Evolutionary conservation across 2,113 vertebrate species (phyloP), one percentile per base, ranked within the genome.

Genomic region (Piprites chloris): DNA sequence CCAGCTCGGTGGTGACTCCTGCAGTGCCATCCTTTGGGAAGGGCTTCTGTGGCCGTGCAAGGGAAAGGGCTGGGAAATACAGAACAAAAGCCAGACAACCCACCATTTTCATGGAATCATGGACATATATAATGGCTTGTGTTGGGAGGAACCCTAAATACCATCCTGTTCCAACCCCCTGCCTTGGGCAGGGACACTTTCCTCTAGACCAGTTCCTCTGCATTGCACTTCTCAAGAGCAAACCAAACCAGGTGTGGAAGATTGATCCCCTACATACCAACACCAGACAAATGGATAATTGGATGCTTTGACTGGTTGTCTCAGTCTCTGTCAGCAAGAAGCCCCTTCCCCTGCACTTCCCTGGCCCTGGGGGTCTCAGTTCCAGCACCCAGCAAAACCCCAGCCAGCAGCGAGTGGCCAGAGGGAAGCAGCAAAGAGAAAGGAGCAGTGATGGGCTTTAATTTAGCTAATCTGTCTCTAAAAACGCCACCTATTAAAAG

Each of bases 201-300:
- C 42, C 68, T 19, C 0, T 2, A 5, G 44, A 44, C 22, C 10
- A 13, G 11, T 67, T 66, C 33, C 32, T 12, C 35, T 7, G 0
- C 12, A 0, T 6, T 10, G 19, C 23, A 0, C 30, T 65, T 52
- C n/a, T 55, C n/a, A 17, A 46, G 66, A 27, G 2, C 19, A 5
- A 30, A 22, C 0, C 2, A 4, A 8, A 24, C 12, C 28, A 8
- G 44, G 20, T 65, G 4, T 56, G 56, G 22, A 20, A 35, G 37
- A 8, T 12, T 9, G 47, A 15, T 13, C 44, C 19, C 35, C 74
- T 39, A 4, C 30, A 0, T 0, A 1, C 3, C 39, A 16, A 2
- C 42, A 0, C 20, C 8, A 9, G 46, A 11, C 46, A 2, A 46
- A 37, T 1, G 73, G 33, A 3, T 13, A 26, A 2, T 5, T 0